These are phyloP conservation scores for Numenius arquata DNA, from an alignment of 2,113 vertebrate genomes.

Conservation along the genomic window DNA sequence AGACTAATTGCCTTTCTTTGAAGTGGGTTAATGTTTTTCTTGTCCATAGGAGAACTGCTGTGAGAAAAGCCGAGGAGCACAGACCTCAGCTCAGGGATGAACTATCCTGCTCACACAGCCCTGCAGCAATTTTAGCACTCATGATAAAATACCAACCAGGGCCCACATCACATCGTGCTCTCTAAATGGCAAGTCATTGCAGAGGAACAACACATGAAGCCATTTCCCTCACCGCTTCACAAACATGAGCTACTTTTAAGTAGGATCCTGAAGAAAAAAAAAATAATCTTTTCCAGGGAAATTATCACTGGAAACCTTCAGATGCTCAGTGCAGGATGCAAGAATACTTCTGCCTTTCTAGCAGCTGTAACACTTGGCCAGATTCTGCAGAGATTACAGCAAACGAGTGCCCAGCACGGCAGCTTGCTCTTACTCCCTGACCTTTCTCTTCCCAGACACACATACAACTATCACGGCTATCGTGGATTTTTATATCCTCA, in stretches of 20 bases:
- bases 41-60: neutral
- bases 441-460: neutral
- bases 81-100: neutral
- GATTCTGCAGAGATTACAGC: neutral
- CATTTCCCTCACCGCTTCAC: neutral
- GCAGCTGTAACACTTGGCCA: neutral
- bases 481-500: neutral
- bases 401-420: rapidly evolving
- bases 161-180: neutral
- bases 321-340: neutral
- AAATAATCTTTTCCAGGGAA: neutral
- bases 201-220: neutral
- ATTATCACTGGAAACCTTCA: neutral
- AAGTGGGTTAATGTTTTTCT: neutral
- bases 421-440: neutral
- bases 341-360: neutral
- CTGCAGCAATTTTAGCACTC: neutral
- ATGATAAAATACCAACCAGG: neutral
- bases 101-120: neutral
- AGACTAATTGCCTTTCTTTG: neutral
- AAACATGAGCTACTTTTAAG: neutral
- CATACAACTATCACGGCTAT: neutral
- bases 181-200: neutral
- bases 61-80: neutral
- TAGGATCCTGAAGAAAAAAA: neutral